Evolutionary conservation across 1,140 invertebrate species (phyloP).

Genomic region (Heterodera schachtii): DNA sequence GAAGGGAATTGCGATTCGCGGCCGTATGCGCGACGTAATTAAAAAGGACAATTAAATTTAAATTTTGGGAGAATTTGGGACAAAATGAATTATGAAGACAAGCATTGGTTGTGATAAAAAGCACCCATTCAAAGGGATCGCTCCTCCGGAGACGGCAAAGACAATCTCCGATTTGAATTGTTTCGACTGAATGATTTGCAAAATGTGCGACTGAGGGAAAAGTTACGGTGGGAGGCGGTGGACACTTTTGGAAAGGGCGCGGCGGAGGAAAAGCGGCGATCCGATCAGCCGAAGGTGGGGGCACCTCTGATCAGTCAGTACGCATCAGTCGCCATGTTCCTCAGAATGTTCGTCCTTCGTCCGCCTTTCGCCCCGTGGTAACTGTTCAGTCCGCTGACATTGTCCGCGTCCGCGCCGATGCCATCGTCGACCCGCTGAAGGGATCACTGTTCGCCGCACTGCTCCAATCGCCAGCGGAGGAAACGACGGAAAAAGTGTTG

Average conservation of each 20-base stretch:
- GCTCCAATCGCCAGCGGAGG: slow-evolving; percentile 5
- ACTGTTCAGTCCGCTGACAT: slow-evolving; percentile 15
- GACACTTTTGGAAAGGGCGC: background rate
- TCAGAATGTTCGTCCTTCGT: too few species aligned
- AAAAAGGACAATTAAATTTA: background rate
- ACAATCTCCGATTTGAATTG: background rate
- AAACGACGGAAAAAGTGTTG: slow-evolving; percentile 4
- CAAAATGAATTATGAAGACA: too few species aligned
- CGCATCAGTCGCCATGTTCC: too few species aligned
- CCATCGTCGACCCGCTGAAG: slow-evolving; percentile 24
- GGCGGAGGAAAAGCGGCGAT: background rate
- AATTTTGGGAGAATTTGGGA: background rate
- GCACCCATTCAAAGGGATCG: background rate
- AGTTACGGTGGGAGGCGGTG: slow-evolving; percentile 17
- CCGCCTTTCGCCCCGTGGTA: background rate
- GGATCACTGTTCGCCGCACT: slow-evolving; percentile 7
- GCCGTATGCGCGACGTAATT: slow-evolving; percentile 16
- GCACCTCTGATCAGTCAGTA: too few species aligned
- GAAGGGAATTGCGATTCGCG: slow-evolving; percentile 8
- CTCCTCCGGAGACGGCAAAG: background rate
- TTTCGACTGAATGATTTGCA: slow-evolving; percentile 9
- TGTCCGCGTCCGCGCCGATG: slow-evolving; percentile 8
- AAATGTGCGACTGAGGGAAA: background rate
- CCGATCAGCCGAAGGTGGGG: too few species aligned
- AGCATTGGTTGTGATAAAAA: background rate